Conservation (phyloP, 1,140 invertebrate species). For the Phocides pigmalion region DNA sequence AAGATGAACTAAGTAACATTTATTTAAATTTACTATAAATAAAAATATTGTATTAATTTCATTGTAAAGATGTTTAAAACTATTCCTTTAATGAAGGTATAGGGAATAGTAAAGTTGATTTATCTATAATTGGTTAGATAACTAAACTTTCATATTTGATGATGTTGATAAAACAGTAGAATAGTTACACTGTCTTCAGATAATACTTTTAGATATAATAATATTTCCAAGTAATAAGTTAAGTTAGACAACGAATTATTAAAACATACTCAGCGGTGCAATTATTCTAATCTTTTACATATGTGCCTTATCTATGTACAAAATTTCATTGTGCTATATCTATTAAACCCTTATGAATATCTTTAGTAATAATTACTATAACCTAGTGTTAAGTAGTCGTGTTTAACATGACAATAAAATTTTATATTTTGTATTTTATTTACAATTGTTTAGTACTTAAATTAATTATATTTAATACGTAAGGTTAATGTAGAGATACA, state of each 20-base stretch:
- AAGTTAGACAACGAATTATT: conserved; percentile 37
- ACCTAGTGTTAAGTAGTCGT: conserved; percentile 16
- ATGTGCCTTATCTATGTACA: conserved; percentile 38
- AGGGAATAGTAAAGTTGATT: too few relatives aligned
- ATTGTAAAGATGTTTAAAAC: too few relatives aligned
- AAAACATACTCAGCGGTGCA: conserved; percentile 9
- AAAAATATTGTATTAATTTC: too few relatives aligned
- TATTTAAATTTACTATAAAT: too few relatives aligned
- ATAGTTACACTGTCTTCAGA: too few relatives aligned
- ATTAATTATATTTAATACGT: conserved; percentile 3
- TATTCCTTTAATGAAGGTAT: too few relatives aligned
- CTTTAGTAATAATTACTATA: background rate
- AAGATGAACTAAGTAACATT: too few relatives aligned
- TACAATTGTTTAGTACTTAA: conserved; percentile 10
- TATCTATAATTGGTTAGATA: too few relatives aligned
- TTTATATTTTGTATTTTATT: conserved; percentile 24
- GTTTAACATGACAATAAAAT: conserved; percentile 23
- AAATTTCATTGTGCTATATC: conserved; percentile 23
- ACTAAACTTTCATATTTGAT: too few relatives aligned
- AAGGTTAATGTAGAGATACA: conserved; percentile 5
- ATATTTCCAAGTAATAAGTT: too few relatives aligned
- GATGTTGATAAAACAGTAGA: too few relatives aligned
- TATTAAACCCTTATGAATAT: conserved; percentile 8
- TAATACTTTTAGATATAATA: too few relatives aligned
- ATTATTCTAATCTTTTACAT: conserved; percentile 15